These are phyloP conservation scores for Cyclura pinguis DNA, from an alignment of 2,797 vertebrate species.

Conservation along the genomic window DNA sequence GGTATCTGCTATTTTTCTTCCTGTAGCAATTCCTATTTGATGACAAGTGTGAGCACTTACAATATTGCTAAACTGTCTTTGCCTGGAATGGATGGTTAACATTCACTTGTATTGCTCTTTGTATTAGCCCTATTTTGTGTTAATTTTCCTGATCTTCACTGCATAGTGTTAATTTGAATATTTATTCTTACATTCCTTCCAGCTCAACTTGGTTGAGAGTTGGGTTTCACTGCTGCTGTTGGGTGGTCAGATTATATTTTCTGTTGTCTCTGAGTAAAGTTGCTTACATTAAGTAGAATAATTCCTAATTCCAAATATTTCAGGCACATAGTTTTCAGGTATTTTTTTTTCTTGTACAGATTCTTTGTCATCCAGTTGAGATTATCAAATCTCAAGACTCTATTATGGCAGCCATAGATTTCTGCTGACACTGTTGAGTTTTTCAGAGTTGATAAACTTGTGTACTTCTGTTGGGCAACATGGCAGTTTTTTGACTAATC, in stretches of 20 bases:
- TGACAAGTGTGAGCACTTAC: not conserved
- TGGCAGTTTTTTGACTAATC: not conserved
- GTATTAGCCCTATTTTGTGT: not conserved
- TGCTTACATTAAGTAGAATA: slow-evolving; percentile 26
- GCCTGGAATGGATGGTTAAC: not conserved
- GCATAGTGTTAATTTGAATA: not conserved
- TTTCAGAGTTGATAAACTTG: not conserved
- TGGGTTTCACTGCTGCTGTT: slow-evolving; percentile 37
- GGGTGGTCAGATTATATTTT: not conserved
- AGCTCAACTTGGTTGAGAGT: not conserved
- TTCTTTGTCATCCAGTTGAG: slow-evolving; percentile 30
- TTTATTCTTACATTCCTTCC: not conserved
- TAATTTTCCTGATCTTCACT: not conserved
- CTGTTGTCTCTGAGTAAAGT: slow-evolving; percentile 13
- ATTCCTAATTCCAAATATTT: not conserved
- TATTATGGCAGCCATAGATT: not conserved
- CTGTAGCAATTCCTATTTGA: not conserved
- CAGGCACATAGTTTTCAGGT: slow-evolving; percentile 39
- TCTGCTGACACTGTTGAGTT: not conserved
- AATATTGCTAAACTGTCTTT: not conserved
- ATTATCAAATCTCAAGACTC: slow-evolving; percentile 33
- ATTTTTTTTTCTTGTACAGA: not conserved
- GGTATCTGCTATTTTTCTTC: not conserved
- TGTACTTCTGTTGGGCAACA: not conserved
- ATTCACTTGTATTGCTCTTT: not conserved